phyloP scores from a whole-genome alignment of 1,140 invertebrate species.

The Ylistrum balloti region DNA sequence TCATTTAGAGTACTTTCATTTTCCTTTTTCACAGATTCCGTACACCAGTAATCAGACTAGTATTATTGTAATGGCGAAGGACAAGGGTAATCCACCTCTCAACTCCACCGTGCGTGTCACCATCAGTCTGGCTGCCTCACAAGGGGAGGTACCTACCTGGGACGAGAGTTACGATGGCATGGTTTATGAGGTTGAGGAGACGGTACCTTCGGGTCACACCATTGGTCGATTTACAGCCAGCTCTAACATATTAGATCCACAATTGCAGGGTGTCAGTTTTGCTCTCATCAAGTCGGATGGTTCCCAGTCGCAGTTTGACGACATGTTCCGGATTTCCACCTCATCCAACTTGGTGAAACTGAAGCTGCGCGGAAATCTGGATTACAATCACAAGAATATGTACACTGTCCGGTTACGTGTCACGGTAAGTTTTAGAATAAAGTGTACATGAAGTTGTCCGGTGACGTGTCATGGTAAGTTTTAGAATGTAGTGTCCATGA shows the following conservation, averaged over 20 bases:
- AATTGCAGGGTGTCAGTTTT: conserved; percentile 68
- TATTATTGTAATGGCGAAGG: conserved; percentile 70
- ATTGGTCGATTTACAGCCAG: conserved; percentile 69
- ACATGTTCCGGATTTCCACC: conserved; percentile 66
- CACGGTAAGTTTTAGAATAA: conserved; percentile 67
- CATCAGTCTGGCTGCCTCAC: conserved; percentile 66
- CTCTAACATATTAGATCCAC: conserved; percentile 67
- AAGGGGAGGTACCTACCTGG: conserved; percentile 73
- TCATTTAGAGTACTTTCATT: no score
- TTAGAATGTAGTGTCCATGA: no score
- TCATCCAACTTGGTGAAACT: conserved; percentile 65
- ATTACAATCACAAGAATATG: conserved; percentile 68
- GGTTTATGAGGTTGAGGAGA: conserved; percentile 69
- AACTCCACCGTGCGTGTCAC: conserved; percentile 67
- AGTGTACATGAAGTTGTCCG: no score
- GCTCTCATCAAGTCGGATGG: conserved; percentile 68
- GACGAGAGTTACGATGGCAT: conserved; percentile 67
- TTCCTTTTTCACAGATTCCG: neutral
- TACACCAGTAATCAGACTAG: conserved; percentile 41
- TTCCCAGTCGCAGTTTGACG: conserved; percentile 62
- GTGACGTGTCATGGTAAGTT: conserved; percentile 69
- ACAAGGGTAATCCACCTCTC: conserved; percentile 66
- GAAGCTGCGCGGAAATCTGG: conserved; percentile 65
- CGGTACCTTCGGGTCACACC: conserved; percentile 63
- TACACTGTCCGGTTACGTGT: conserved; percentile 71